A percentile compares a stretch with the other conserved stretches of the same genome.
Evolutionary conservation across 2,797 vertebrate genomes (phyloP).

Genomic region (Sebastes diploproa): DNA sequence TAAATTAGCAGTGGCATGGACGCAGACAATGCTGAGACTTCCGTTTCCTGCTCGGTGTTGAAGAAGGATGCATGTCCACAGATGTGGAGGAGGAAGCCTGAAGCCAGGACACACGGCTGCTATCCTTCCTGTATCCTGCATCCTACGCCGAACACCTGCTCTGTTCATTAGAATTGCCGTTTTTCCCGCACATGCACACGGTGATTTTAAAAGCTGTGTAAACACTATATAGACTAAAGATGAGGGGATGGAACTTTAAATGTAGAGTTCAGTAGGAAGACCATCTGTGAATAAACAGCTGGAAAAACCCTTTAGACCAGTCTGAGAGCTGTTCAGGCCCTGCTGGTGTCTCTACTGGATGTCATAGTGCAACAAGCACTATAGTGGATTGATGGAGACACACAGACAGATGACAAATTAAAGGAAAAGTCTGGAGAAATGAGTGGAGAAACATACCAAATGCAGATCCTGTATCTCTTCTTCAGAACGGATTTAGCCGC

Average conservation of each 20-base stretch:
- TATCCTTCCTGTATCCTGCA: slow-evolving; percentile 73
- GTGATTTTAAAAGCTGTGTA: background rate
- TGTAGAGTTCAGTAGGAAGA: background rate
- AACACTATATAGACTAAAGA: background rate
- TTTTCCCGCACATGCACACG: background rate
- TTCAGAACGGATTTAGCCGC: too few species aligned
- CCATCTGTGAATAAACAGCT: background rate
- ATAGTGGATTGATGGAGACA: background rate
- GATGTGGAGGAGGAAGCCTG: slow-evolving; percentile 62
- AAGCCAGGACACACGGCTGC: slow-evolving; percentile 21
- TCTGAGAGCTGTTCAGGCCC: background rate
- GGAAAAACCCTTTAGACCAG: background rate
- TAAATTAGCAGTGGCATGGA: background rate
- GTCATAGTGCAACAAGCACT: background rate
- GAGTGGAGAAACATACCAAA: background rate
- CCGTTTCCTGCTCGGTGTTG: slow-evolving; percentile 35
- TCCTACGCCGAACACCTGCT: slow-evolving; percentile 54
- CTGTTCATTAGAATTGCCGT: slow-evolving; percentile 18
- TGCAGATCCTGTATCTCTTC: background rate
- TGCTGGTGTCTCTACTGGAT: background rate
- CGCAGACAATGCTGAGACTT: slow-evolving; percentile 11
- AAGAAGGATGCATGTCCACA: slow-evolving; percentile 29
- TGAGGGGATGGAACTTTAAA: background rate
- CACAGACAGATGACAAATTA: background rate
- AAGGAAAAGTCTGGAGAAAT: background rate